These are phyloP conservation scores for Nothobranchius furzeri DNA, from an alignment of 2,113 vertebrate species.

Conservation along the genomic window DNA sequence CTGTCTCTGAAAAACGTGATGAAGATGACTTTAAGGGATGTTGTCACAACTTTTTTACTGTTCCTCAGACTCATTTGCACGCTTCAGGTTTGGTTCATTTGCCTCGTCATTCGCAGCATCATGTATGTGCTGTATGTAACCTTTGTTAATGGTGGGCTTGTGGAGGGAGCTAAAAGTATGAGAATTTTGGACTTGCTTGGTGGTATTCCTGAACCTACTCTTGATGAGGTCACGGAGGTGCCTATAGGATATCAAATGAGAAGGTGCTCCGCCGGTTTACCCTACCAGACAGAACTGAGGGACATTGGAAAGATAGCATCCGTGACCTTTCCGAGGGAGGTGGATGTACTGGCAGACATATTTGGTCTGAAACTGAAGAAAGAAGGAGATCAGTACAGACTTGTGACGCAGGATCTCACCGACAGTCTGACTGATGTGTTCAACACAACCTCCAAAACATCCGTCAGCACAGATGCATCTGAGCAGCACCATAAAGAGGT, in stretches of 20 bases:
- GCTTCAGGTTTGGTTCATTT: constrained; percentile 76
- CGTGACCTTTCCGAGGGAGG: constrained; percentile 71
- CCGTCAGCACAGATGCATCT: neutral
- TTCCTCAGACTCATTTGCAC: constrained; percentile 79
- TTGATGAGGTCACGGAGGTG: constrained; percentile 86
- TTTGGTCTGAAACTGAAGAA: constrained; percentile 91
- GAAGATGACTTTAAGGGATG: constrained; percentile 88
- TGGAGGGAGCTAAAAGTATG: constrained; percentile 89
- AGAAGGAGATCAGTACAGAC: constrained; percentile 87
- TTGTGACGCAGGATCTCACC: constrained; percentile 86
- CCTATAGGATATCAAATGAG: constrained; percentile 72
- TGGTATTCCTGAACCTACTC: constrained; percentile 90
- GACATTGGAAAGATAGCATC: constrained; percentile 81
- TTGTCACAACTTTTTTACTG: constrained; percentile 73
- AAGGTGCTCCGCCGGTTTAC: constrained; percentile 69
- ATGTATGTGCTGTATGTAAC: constrained; percentile 83
- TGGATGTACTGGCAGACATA: constrained; percentile 86
- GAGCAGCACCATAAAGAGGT: constrained; percentile 53
- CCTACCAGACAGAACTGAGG: constrained; percentile 80
- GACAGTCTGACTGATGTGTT: constrained; percentile 83
- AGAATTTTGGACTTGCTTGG: constrained; percentile 85
- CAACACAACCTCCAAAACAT: constrained; percentile 59
- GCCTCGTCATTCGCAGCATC: constrained; percentile 73
- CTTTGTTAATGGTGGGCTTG: constrained; percentile 86
- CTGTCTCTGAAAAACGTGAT: constrained; percentile 87